Base-by-base conservation (phyloP, 1,140 invertebrate species). In the Zaprionus ghesquierei region DNA sequence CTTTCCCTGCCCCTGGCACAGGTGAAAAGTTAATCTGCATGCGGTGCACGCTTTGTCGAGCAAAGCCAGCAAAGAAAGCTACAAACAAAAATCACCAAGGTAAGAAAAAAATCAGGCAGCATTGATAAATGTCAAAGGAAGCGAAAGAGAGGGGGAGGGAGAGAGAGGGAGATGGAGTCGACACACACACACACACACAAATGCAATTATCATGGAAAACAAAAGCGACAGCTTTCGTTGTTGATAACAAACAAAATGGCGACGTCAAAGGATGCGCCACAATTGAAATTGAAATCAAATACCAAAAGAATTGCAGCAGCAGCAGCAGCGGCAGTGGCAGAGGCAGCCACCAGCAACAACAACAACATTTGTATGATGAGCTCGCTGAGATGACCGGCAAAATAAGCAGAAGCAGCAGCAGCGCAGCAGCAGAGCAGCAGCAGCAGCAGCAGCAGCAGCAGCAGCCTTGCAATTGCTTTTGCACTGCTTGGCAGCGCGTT, bases 241-340 rank as follows among this genome's bases (percentile, higher is more conserved):
- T 69, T 73, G 84, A 89, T 89, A 89, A 89, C 66, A 76, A 71
- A 89, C 77, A 76, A 76, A 76, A 76, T 76, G 73, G 73, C 73
- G 73, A 54, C 69, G 81, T 81, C 81, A 87, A 84, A 89, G 79
- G 84, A 87, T 89, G 79, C 76, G 69, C 72, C 76, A 78, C 84
- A 87, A 89, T 87, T 89, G 84, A 87, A 87, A 87, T 87, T 87
- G 84, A 87, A 87, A 87, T 89, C 84, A 87, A 87, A 87, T 87
- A 87, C 58, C 70, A 71, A 76, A 89, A 76, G 84, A 79, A 87
- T 89, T 89, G 82, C 77, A 77, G n/a, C 58, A 70, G 54, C 60
- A 65, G 54, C 51, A 69, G 18, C 51, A 65, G n/a, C 51, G 68
- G n/a, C 51, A 73, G 5, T 18, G 63, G 5, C 58, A 70, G 13